phyloP scores from a whole-genome alignment of 1,140 invertebrate species.

The Panonychus citri region DNA sequence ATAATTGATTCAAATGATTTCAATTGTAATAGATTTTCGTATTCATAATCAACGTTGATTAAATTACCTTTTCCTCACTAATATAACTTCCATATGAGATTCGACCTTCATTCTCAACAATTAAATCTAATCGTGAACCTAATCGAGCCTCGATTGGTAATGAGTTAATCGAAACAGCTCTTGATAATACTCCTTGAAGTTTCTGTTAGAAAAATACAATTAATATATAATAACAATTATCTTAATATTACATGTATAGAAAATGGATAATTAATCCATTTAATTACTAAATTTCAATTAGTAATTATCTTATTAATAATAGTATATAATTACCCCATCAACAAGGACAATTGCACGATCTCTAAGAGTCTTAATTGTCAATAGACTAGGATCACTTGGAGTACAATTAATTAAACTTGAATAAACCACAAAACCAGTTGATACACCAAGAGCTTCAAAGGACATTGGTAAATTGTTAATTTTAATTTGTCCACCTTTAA shows the following conservation, averaged over 20 bases:
- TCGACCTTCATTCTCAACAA: not conserved
- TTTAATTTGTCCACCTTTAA: not conserved
- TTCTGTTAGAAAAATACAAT: not conserved
- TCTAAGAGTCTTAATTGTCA: constrained; percentile 32
- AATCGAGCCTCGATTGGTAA: not conserved
- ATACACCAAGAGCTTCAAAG: constrained; percentile 7
- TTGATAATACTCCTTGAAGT: not conserved
- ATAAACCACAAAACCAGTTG: constrained; percentile 44
- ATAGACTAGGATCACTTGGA: constrained; percentile 27
- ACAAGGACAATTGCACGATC: constrained; percentile 52
- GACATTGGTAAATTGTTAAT: not conserved
- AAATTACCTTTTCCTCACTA: not conserved
- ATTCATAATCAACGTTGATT: not conserved
- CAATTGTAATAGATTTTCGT: not conserved
- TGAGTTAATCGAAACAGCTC: not conserved
- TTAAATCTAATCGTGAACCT: not conserved
- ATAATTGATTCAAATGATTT: too few relatives aligned
- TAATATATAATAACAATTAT: not conserved
- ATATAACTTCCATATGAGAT: not conserved
- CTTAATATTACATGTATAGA: too few relatives aligned
- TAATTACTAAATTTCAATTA: too few relatives aligned
- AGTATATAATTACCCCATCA: constrained; percentile 34
- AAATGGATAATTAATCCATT: too few relatives aligned
- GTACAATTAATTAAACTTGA: constrained; percentile 30
- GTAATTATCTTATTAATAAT: too few relatives aligned